phyloP scores from a whole-genome alignment of 2,113 vertebrate genomes.

The Hirundichthys speculiger region DNA sequence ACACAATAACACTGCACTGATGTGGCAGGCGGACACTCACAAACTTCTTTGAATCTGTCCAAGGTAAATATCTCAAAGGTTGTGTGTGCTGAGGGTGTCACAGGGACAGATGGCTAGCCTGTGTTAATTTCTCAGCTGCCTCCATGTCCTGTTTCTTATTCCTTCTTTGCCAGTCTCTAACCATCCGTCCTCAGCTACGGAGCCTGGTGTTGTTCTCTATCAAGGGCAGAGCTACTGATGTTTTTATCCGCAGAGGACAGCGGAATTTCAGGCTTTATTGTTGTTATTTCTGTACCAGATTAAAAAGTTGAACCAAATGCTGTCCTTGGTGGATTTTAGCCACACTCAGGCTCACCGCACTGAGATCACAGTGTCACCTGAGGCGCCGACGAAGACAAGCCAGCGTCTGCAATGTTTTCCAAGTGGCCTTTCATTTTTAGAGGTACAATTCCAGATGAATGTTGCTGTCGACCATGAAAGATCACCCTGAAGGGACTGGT shows the following conservation, averaged over 20 bases:
- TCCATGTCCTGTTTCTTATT: neutral
- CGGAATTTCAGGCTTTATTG: neutral
- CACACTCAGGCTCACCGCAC: neutral
- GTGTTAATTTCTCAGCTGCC: neutral
- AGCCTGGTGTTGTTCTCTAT: neutral
- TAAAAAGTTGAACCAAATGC: neutral
- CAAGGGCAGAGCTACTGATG: neutral
- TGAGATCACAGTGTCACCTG: neutral
- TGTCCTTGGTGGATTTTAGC: neutral
- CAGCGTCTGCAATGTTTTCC: slow-evolving; percentile 5
- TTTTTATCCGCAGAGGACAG: neutral
- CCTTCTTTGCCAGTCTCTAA: neutral
- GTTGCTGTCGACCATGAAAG: slow-evolving; percentile 25
- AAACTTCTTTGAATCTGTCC: neutral
- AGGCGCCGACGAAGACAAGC: neutral
- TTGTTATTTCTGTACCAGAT: neutral
- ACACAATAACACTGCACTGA: neutral
- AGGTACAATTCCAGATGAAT: slow-evolving; percentile 2
- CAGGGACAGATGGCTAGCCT: neutral
- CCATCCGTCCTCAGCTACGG: no score
- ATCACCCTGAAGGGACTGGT: slow-evolving; percentile 18
- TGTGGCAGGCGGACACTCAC: neutral
- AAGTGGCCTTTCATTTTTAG: slow-evolving; percentile 10
- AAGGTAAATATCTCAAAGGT: neutral
- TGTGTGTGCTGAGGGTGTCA: neutral